Conservation (phyloP, 1,140 invertebrate species). For the Riptortus pedestris region DNA sequence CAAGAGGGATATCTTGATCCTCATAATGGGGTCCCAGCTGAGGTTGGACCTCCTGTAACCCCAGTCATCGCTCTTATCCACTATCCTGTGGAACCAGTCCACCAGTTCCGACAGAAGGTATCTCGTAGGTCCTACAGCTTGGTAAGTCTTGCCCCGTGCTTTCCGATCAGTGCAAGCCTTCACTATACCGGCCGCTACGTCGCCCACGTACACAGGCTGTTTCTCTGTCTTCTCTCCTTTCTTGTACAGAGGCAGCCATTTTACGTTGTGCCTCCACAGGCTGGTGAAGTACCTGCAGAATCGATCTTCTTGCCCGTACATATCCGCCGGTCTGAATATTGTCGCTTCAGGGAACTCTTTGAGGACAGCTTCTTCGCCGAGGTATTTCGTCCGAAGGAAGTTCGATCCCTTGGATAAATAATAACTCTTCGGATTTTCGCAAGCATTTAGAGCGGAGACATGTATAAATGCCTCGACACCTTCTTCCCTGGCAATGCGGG, state of each 20-base stretch:
- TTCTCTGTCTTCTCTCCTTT: slow-evolving; percentile 80
- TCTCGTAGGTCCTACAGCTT: slow-evolving; percentile 77
- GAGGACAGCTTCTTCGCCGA: slow-evolving; percentile 75
- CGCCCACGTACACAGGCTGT: slow-evolving; percentile 77
- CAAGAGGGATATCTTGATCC: slow-evolving; percentile 51
- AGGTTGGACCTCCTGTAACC: slow-evolving; percentile 59
- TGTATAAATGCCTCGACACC: slow-evolving; percentile 80
- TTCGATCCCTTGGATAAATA: slow-evolving; percentile 50
- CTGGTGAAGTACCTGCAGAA: slow-evolving; percentile 51
- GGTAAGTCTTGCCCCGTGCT: slow-evolving; percentile 64
- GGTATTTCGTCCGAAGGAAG: slow-evolving; percentile 61
- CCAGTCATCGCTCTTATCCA: slow-evolving; percentile 52
- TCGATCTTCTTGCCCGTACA: slow-evolving; percentile 83
- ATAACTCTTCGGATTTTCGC: slow-evolving; percentile 46
- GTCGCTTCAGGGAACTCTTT: slow-evolving; percentile 93
- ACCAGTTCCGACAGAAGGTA: slow-evolving; percentile 73
- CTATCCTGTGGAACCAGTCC: slow-evolving; percentile 60
- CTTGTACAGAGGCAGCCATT: slow-evolving; percentile 65
- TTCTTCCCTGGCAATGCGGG: slow-evolving; percentile 58
- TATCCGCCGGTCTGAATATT: slow-evolving; percentile 80
- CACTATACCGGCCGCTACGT: slow-evolving; percentile 79
- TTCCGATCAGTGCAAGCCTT: slow-evolving; percentile 68
- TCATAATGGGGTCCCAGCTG: slow-evolving; percentile 55
- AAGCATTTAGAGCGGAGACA: slow-evolving; percentile 64
- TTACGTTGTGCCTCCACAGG: slow-evolving; percentile 34